Base-by-base conservation (phyloP, 2,113 vertebrate species). In the Corythaeola cristata region DNA sequence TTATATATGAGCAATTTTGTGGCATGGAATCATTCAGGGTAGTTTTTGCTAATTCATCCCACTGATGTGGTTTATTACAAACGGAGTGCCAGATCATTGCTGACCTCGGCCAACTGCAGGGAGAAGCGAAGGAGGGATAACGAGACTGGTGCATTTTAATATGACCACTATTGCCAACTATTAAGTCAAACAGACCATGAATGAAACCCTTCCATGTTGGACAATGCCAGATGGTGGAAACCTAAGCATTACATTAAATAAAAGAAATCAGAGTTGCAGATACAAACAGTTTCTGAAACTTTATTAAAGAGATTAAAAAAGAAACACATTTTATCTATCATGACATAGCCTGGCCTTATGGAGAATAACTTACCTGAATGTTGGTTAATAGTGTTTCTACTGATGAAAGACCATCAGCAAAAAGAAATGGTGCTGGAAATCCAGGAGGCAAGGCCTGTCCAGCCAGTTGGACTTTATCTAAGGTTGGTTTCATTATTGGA, bases 301-400 rank as follows among this genome's bases (percentile, higher is more conserved):
- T 75, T 80, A 14, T 74, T 9, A 26, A 68, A 89, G 50, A 73
- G 41, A 45, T 0, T 59, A 58, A 27, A 73, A 60, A 89, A 69
- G 30, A 89, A 91, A 79, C 50, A 37, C 24, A 21, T 23, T 28
- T 72, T 81, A 53, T 78, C 45, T 60, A 24, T 14, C 53, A 66
- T 11, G 30, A 74, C 37, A 77, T 3, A 86, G 64, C 22, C 58
- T 72, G 58, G 35, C 74, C 27, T 77, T 87, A 32, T 11, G 72
- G 84, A 90, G 71, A 76, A 52, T 49, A 41, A 97, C 90, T 98
- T 98, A 99, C 99, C 99, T 99, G 99, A 97, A 99, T 99, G 98
- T 99, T 99, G 97, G 99, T 99, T 98, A 99, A 98, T 88, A 99
- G 98, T 41, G 99, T 99, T 98, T 99, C 99, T 97, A 99, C 99